Evolutionary conservation across 2,888 invertebrate species (phyloP).

Genomic region (Trachelus troglodyta): DNA sequence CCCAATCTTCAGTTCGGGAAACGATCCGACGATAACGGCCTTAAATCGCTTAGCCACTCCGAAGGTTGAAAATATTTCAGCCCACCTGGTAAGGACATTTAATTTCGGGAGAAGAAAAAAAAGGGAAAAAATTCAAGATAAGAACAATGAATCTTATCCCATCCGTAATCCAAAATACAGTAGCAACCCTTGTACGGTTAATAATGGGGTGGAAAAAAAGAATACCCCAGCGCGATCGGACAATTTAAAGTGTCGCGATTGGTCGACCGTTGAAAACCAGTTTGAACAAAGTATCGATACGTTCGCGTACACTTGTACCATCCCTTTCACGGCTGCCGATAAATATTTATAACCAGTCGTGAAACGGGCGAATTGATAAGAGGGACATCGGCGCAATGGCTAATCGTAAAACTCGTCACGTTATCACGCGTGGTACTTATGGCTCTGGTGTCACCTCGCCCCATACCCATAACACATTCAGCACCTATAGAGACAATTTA

Average conservation of each 20-base stretch:
- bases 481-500: background rate
- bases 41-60: conserved; percentile 8
- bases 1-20: conserved; percentile 17
- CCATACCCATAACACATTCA: too few species aligned
- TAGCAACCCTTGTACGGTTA: too few species aligned
- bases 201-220: too few species aligned
- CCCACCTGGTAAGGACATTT: conserved; percentile 6
- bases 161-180: too few species aligned
- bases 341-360: conserved; percentile 20
- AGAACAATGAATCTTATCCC: too few species aligned
- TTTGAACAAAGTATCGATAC: conserved; percentile 4
- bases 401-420: conserved; percentile 16
- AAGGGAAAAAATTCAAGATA: too few species aligned
- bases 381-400: background rate
- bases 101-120: too few species aligned
- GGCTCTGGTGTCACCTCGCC: background rate
- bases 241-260: background rate
- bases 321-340: conserved; percentile 13
- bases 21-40: conserved; percentile 20
- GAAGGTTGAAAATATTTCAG: conserved; percentile 14
- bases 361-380: conserved; percentile 22
- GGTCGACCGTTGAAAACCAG: background rate
- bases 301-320: background rate
- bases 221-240: too few species aligned
- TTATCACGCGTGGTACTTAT: conserved; percentile 9